Evolutionary conservation across 2,888 invertebrate species (phyloP).

Genomic region (Chymomyza fuscimana): DNA sequence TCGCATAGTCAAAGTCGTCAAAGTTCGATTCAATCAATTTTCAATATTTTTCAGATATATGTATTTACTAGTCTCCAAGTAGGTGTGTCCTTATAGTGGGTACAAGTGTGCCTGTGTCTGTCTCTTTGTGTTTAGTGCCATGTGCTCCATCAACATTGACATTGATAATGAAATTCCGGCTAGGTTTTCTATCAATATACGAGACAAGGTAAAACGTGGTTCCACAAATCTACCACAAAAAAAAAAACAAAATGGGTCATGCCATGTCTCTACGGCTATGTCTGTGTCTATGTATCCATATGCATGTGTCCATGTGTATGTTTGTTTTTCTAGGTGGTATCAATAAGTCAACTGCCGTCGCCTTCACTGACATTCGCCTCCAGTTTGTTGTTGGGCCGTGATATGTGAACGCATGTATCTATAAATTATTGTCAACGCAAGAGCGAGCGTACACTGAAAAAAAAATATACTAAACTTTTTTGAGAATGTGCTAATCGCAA

Average conservation of each 20-base stretch:
- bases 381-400: not conserved
- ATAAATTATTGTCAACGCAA: slow-evolving; percentile 43
- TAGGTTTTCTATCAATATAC: not conserved
- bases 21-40: slow-evolving; percentile 73
- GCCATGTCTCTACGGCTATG: slow-evolving; percentile 27
- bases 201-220: not conserved
- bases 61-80: not conserved
- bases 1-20: slow-evolving; percentile 63
- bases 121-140: not conserved
- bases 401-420: slow-evolving; percentile 40
- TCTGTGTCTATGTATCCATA: slow-evolving; percentile 19
- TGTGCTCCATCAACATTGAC: slow-evolving; percentile 53
- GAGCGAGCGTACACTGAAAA: not conserved
- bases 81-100: not conserved
- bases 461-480: not conserved
- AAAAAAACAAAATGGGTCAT: not conserved
- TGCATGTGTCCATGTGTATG: slow-evolving; percentile 3
- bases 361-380: not conserved
- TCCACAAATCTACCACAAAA: not conserved
- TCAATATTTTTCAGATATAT: slow-evolving; percentile 38
- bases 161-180: slow-evolving; percentile 66
- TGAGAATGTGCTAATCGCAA: too few species aligned
- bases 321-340: slow-evolving; percentile 29
- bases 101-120: slow-evolving; percentile 3
- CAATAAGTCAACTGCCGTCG: slow-evolving; percentile 48